Evolutionary conservation across 2,797 vertebrate species (phyloP), one percentile per base, ranked within the genome.

Genomic region (Sebastes kiyomatsui): DNA sequence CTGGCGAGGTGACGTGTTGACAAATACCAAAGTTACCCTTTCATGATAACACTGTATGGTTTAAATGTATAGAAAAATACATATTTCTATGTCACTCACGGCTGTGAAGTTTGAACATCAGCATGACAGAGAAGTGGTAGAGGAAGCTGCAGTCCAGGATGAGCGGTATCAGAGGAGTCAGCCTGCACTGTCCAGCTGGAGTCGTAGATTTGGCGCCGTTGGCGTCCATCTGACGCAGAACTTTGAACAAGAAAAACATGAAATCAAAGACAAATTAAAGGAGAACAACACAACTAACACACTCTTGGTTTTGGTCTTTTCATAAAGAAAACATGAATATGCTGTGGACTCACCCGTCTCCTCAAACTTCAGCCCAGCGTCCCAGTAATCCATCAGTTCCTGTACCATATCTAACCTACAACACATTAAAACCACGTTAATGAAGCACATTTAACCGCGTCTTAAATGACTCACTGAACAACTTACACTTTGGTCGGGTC

Each of bases 81-180:
- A 38, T 1, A 5, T 49, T 18, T 35, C 2, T 30, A 0, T 0
- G 7, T 27, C 1, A 96, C 98, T 99, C 91, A 99, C 98, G 97
- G 89, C 98, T 98, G 93, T 99, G 98, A 5, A 99, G 97, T 72
- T 98, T 99, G 95, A 99, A 99, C 90, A 99, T 94, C 18, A 98
- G 90, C 78, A 96, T 97, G 85, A 99, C 98, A 0, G 96, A 97
- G 93, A 98, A 98, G 92, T 99, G 97, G 1, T 99, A 99, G 80
- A 99, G 97, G 67, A 97, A 97, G 91, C 98, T 98, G 93, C 97
- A 97, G 95, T 99, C 98, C 90, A 97, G 91, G 18, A 99, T 97
- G 81, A 99, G 96, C 46, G 97, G 97, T 35, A 99, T 98, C 69
- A 99, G 96, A 0, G 98, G 98, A 1, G 97, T 96, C 64, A 99